These are phyloP conservation scores for Gobiocypris rarus DNA, from an alignment of 2,113 vertebrate genomes.

Conservation along the genomic window DNA sequence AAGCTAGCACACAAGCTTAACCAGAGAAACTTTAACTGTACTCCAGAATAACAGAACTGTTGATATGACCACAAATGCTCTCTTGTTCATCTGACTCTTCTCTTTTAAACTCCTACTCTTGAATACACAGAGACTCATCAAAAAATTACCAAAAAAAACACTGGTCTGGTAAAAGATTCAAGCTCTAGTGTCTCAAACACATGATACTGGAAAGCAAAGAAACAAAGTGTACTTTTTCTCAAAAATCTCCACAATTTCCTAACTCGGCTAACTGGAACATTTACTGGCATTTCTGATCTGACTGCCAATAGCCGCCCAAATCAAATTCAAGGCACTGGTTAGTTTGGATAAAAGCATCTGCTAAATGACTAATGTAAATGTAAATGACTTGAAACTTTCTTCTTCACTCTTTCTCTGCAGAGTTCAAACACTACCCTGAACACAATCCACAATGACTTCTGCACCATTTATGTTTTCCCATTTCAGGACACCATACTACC, in stretches of 20 bases:
- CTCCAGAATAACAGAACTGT: neutral
- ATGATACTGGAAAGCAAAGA: neutral
- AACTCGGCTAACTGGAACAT: neutral
- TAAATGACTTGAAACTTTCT: neutral
- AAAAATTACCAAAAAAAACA: neutral
- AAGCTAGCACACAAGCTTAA: conserved; percentile 17
- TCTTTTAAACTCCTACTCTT: neutral
- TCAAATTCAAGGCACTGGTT: too few relatives aligned
- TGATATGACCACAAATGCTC: conserved; percentile 1
- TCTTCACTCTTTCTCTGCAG: too few relatives aligned
- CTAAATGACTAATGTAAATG: too few relatives aligned
- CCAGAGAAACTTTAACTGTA: neutral
- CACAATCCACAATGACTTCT: too few relatives aligned
- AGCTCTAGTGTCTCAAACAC: neutral
- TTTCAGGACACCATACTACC: too few relatives aligned
- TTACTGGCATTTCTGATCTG: neutral
- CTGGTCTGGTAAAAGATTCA: conserved; percentile 1
- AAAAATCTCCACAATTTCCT: conserved; percentile 7
- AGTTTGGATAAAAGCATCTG: too few relatives aligned
- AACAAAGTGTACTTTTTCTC: conserved; percentile 26
- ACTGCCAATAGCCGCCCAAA: too few relatives aligned
- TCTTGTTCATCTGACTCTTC: neutral
- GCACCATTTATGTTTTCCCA: neutral
- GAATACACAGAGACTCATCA: neutral
- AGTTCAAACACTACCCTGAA: too few relatives aligned